Evolutionary conservation across 1,140 invertebrate species (phyloP).

Genomic region (Alviniconcha marisindica): DNA sequence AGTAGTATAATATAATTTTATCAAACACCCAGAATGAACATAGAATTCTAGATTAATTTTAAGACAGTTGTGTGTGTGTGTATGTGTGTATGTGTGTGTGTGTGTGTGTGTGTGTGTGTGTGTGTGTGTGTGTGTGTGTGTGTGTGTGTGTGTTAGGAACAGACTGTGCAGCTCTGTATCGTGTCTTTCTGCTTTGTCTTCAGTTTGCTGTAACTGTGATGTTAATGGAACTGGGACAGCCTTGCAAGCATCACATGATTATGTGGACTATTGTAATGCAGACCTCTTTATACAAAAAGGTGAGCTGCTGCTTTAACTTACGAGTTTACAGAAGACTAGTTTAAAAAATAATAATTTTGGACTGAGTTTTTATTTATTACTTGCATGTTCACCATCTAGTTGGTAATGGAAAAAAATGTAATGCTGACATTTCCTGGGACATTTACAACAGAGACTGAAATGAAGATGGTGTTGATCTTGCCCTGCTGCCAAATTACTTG

Average conservation of each 20-base stretch:
- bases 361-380: background rate
- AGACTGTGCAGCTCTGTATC: background rate
- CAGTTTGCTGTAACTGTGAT: conserved; percentile 15
- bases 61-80: conserved; percentile 7
- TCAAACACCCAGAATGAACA: no score
- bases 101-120: background rate
- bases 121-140: background rate
- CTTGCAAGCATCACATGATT: conserved; percentile 27
- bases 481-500: no score
- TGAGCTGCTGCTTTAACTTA: no score
- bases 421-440: no score
- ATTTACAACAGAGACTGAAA: no score
- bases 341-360: background rate
- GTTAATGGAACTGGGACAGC: background rate
- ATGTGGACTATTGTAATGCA: conserved; percentile 33
- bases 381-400: background rate
- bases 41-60: no score
- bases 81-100: background rate
- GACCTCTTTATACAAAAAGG: conserved; percentile 34
- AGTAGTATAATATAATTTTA: no score
- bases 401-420: background rate
- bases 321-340: no score
- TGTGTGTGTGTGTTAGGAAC: no score
- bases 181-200: background rate
- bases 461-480: no score